Evolutionary conservation across 2,888 invertebrate genomes (phyloP), one percentile per base, ranked within the genome.

Genomic region (Tromatobia lineatoria): DNA sequence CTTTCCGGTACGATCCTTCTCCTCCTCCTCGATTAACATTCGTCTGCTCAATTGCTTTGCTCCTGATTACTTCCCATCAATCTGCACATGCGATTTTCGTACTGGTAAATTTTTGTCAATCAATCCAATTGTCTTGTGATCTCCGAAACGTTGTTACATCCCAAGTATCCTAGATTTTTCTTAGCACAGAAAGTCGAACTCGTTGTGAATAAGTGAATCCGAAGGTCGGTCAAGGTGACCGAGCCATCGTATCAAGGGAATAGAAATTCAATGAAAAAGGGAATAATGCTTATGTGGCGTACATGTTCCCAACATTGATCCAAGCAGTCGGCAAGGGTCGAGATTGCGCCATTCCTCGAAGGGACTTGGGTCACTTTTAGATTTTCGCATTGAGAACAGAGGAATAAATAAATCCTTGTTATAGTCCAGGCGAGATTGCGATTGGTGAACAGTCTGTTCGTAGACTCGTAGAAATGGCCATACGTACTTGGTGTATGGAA

Each of bases 331-430:
- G 38, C 50, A 57, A n/a, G 11, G 13, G 34, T 47, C 59, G 11
- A 59, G 66, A 77, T 57, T 47, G 50, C 45, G 77, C n/a, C 25
- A 29, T 11, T n/a, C 20, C 18, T 45, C 57, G 38, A 59, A 64
- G 18, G 25, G 10, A 54, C 8, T 29, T 23, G 66, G 71, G 38
- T 75, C 13, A 54, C 45, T 11, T 23, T 7, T 23, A 3, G 25
- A 59, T 80, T 69, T 67, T 61, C 13, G 13, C 13, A 20, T 73
- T 29, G 18, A 59, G 42, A 6, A 11, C 38, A 52, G 6, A 47
- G n/a, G 73, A 80, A 77, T 83, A 71, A 83, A 83, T 67, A 80
- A 34, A 61, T 67, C 52, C 23, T 52, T 59, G 80, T 76, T 71
- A 83, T 69, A 25, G 18, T 52, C 50, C 18, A 2, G 25, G 67